Evolutionary conservation across 2,888 invertebrate genomes (phyloP).

Genomic region (Eulithis testata): DNA sequence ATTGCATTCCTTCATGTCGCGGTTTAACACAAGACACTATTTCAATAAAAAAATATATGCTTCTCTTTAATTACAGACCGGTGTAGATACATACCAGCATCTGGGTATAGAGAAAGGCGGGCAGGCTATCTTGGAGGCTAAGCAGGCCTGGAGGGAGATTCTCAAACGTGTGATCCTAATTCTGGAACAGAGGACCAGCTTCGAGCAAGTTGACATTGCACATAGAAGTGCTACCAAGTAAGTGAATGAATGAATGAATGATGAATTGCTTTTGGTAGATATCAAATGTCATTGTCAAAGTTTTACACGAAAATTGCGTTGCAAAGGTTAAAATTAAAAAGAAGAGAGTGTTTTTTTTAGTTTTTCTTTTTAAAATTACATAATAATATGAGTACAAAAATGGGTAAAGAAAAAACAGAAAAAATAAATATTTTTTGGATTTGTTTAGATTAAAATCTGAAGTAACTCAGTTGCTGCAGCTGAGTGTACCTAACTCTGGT

Average conservation of each 20-base stretch:
- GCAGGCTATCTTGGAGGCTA: slow-evolving; percentile 55
- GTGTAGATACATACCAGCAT: slow-evolving; percentile 50
- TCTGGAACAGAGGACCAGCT: slow-evolving; percentile 51
- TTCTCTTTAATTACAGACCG: slow-evolving; percentile 41
- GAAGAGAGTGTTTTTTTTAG: too few relatives aligned
- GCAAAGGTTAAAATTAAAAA: too few relatives aligned
- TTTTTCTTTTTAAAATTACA: too few relatives aligned
- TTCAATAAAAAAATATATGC: too few relatives aligned
- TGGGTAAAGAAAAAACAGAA: too few relatives aligned
- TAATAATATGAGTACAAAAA: too few relatives aligned
- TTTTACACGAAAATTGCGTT: not conserved
- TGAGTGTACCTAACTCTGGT: too few relatives aligned
- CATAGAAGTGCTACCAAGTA: slow-evolving; percentile 68
- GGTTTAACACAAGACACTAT: too few relatives aligned
- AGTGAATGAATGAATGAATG: slow-evolving; percentile 41
- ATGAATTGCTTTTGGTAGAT: not conserved
- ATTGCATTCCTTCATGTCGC: too few relatives aligned
- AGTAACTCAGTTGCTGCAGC: too few relatives aligned
- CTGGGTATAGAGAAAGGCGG: slow-evolving; percentile 69
- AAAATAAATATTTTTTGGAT: too few relatives aligned
- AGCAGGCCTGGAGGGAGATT: slow-evolving; percentile 58
- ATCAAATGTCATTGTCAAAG: slow-evolving; percentile 10
- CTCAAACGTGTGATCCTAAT: slow-evolving; percentile 55
- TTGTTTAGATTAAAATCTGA: too few relatives aligned
- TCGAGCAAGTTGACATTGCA: slow-evolving; percentile 50